phyloP scores from a whole-genome alignment of 1,140 invertebrate species.

The Frieseomelitta varia region DNA sequence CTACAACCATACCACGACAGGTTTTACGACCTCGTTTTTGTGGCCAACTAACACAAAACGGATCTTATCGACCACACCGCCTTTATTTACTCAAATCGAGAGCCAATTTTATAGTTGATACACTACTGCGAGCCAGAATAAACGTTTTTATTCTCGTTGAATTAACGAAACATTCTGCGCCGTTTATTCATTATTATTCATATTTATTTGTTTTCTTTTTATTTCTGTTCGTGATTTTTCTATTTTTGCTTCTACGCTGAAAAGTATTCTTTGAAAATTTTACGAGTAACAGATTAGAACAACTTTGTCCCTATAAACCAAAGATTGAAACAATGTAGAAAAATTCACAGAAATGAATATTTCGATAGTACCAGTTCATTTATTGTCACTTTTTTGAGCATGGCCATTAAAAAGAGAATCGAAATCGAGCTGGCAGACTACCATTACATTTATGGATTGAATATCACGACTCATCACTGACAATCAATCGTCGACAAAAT shows the following conservation, averaged over 20 bases:
- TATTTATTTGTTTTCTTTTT: background rate
- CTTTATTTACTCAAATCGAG: constrained; percentile 64
- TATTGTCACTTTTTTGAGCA: constrained; percentile 18
- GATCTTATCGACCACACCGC: constrained; percentile 63
- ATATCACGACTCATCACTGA: constrained; percentile 39
- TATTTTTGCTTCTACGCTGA: too few relatives aligned
- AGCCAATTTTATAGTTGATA: constrained; percentile 54
- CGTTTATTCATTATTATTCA: background rate
- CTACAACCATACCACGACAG: constrained; percentile 32
- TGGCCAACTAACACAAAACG: constrained; percentile 53
- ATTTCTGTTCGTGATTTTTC: background rate
- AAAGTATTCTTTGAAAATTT: constrained; percentile 6
- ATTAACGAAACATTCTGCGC: constrained; percentile 12
- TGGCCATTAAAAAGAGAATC: background rate
- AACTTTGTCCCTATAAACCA: background rate
- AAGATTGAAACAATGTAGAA: background rate
- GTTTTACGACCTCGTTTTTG: constrained; percentile 59
- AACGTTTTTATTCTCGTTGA: constrained; percentile 34
- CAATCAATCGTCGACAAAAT: constrained; percentile 22
- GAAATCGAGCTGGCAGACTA: background rate
- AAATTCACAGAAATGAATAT: background rate
- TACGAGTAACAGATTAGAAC: constrained; percentile 19
- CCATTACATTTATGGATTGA: constrained; percentile 33
- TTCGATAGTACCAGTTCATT: background rate
- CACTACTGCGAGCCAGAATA: background rate